Evolutionary conservation across 1,140 invertebrate species (phyloP).

Genomic region (Ericerus pela): DNA sequence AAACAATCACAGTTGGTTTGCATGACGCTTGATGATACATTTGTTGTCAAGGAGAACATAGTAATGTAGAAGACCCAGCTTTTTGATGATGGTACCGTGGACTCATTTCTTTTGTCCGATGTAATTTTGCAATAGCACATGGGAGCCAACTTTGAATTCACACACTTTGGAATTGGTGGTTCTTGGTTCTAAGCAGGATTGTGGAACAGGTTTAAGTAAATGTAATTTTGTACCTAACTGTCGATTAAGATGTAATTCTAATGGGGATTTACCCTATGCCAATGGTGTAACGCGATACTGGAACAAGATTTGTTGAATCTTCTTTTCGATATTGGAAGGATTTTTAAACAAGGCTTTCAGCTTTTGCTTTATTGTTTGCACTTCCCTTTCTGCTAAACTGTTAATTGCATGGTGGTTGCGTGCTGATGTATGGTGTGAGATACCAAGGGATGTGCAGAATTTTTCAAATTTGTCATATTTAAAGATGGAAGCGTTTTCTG

Average conservation of each 20-base stretch:
- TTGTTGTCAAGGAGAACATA: no score
- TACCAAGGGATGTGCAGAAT: slow-evolving; percentile 15
- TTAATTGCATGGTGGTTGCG: slow-evolving; percentile 19
- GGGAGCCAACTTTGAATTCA: not conserved
- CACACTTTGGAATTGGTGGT: not conserved
- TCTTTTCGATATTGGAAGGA: not conserved
- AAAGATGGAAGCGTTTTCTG: slow-evolving; percentile 18
- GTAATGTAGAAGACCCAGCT: not conserved
- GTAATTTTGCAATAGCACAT: not conserved
- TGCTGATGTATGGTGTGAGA: slow-evolving; percentile 13
- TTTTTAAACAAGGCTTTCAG: slow-evolving; percentile 2
- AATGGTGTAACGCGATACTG: not conserved
- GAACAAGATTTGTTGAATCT: not conserved
- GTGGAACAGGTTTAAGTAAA: not conserved
- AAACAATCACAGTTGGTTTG: no score
- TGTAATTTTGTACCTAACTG: not conserved
- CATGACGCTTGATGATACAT: no score
- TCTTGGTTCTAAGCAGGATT: not conserved
- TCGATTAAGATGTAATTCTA: not conserved
- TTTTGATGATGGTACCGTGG: not conserved
- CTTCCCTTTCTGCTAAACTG: slow-evolving; percentile 10
- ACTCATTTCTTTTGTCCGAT: not conserved
- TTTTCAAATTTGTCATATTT: slow-evolving; percentile 11
- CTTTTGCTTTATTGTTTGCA: slow-evolving; percentile 14
- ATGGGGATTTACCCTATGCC: not conserved